These are phyloP conservation scores for Poeciliopsis retropinna DNA, from an alignment of 2,113 vertebrate species.

Conservation along the genomic window DNA sequence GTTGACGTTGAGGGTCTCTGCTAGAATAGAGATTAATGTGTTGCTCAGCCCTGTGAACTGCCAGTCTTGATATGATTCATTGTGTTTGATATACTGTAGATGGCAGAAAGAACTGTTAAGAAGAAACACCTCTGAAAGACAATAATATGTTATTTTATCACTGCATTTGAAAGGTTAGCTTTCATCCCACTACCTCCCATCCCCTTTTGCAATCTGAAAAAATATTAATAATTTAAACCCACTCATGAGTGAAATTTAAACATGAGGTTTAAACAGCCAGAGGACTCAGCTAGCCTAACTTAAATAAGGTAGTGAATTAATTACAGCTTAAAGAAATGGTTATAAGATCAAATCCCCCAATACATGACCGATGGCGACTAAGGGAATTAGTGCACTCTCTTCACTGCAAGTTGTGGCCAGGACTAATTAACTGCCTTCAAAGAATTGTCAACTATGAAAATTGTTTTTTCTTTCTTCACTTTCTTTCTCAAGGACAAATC, in stretches of 20 bases:
- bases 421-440: conserved; percentile 66
- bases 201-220: too few species aligned
- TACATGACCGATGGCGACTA: conserved; percentile 40
- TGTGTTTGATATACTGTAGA: too few species aligned
- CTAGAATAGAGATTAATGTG: not conserved
- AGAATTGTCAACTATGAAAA: conserved; percentile 51
- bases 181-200: not conserved
- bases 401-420: conserved; percentile 47
- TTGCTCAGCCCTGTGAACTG: too few species aligned
- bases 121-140: not conserved
- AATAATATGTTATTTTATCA: not conserved
- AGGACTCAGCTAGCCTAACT: conserved; percentile 36
- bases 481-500: conserved; percentile 43
- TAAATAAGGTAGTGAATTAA: conserved; percentile 52
- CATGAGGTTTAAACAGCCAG: conserved; percentile 8
- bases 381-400: conserved; percentile 35
- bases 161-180: not conserved
- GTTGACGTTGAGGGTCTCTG: not conserved
- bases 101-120: too few species aligned
- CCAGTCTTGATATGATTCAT: too few species aligned
- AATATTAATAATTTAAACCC: not conserved
- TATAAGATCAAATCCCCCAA: conserved; percentile 65
- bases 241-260: conserved; percentile 4
- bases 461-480: conserved; percentile 35
- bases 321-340: conserved; percentile 67